Evolutionary conservation across 30 jellyfish, hydroid and myxozoan species (phyloP), one percentile per base, ranked within the genome.

Genomic region (Pelagia noctiluca): DNA sequence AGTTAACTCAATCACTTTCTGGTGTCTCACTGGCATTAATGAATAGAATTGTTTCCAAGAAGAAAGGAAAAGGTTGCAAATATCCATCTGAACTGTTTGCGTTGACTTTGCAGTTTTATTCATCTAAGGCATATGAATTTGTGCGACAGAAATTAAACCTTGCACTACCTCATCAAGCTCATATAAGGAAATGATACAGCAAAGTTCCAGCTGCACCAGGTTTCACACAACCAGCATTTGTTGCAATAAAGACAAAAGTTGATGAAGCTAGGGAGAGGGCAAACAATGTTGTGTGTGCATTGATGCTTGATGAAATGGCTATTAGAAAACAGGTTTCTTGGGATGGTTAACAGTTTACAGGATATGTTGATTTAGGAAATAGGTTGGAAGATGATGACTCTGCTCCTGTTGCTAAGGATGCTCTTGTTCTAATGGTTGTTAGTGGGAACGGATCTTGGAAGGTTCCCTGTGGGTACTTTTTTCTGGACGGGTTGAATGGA

Each of bases 151-250:
- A 86, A 26, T 63, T 68, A 31, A 49, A 65, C 52, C 76, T 67
- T 5, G 75, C 85, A 13, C 78, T 80, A 2, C 91, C 77, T 1
- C 91, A 80, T 47, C 91, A 65, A 33, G 26, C 76, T 19, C 91
- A 80, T 19, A 48, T 80, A n/a, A 24, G 86, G 23, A 24, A 78
- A 7, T 80, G 91, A 87, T 80, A 80, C 26, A 7, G 63, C 62
- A 80, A 80, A 33, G 35, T 80, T 1, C 91, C 91, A 0, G 91
- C 91, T 11, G 86, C 64, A 46, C 91, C 87, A 10, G 91, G 91
- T 19, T 80, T 80, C 36, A 65, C 91, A 5, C 5, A 80, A 67
- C 91, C 86, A 7, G 89, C 89, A 32, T 78, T 78, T 63, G 52
- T 31, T 2, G 83, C 82, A 28, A 42, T 78, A 2, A 34, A 26